Evolutionary conservation across 2,888 invertebrate species (phyloP).

Genomic region (Melitaea athalia): DNA sequence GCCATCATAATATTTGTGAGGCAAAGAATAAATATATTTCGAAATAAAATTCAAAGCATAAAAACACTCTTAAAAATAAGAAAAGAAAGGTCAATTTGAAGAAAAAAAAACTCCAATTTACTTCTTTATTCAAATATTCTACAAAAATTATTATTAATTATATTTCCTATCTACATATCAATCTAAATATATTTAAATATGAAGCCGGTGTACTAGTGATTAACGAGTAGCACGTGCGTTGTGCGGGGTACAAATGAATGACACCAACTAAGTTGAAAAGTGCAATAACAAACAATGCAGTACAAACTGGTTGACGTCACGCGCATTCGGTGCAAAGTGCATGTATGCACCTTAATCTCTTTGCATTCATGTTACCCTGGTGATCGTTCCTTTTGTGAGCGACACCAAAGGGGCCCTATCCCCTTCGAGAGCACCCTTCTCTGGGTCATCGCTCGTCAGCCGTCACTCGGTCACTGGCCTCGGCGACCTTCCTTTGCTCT

Average conservation of each 20-base stretch:
- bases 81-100: too few relatives aligned
- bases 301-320: constrained; percentile 71
- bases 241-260: constrained; percentile 43
- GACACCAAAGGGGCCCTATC: constrained; percentile 82
- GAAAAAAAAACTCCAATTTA: too few relatives aligned
- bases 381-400: constrained; percentile 77
- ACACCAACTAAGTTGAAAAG: constrained; percentile 52
- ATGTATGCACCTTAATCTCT: constrained; percentile 77
- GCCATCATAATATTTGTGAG: too few relatives aligned
- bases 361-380: constrained; percentile 73
- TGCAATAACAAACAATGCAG: constrained; percentile 74
- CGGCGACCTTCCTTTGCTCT: constrained; percentile 35
- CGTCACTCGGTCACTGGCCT: constrained; percentile 65
- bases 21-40: too few relatives aligned
- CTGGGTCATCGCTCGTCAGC: constrained; percentile 73
- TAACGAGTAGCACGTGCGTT: constrained; percentile 11
- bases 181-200: background rate
- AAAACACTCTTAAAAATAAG: too few relatives aligned
- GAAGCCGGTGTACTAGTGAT: constrained; percentile 3
- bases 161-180: background rate
- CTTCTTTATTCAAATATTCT: background rate
- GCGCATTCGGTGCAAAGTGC: constrained; percentile 80
- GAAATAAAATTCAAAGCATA: too few relatives aligned
- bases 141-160: background rate
- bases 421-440: constrained; percentile 79